Base-by-base conservation (phyloP, 2,888 invertebrate genomes). In the Harpalus rufipes region DNA sequence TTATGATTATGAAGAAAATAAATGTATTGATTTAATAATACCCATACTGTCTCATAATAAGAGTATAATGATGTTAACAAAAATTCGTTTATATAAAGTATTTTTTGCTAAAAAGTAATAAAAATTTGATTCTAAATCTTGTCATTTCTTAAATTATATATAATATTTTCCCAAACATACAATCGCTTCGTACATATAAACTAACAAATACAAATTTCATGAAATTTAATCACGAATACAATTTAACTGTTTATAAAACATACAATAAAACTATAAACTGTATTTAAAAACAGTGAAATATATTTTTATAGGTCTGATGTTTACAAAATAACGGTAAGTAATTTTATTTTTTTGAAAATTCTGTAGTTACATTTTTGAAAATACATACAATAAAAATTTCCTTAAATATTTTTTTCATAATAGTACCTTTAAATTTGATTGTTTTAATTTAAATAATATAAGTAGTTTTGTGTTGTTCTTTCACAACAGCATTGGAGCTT, bases 41-140 rank as follows among this genome's bases (percentile, higher is more conserved):
- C 80, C 61, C 61, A 80, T 61, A 80, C 61, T 80, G 59, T 80
- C 80, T 80, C 80, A 61, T 61, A 78, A 59, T 56, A 79, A 80
- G 80, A 80, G 61, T 61, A 80, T 74, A 41, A 74, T 80, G 44
- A 80, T 80, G 80, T 80, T 80, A 61, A 80, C 80, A 80, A 39
- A 80, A 61, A 80, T 80, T 80, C 80, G 80, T 80, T 80, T 80
- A 80, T 80, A 80, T 80, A 39, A 80, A 80, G 61, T 80, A 80
- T 80, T 80, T 80, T 80, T 80, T 80, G 80, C 63, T 80, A 80
- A 80, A 80, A 80, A 80, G 80, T 80, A 80, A 80, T 80, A 80
- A 80, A 80, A 61, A 41, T 80, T 80, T 80, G 61, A 80, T 80
- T 80, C 80, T 80, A 80, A 80, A 61, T 80, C 51, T 80, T 61